Evolutionary conservation across 2,797 vertebrate species (phyloP), one percentile per base, ranked within the genome.

Genomic region (Siniperca obscura): DNA sequence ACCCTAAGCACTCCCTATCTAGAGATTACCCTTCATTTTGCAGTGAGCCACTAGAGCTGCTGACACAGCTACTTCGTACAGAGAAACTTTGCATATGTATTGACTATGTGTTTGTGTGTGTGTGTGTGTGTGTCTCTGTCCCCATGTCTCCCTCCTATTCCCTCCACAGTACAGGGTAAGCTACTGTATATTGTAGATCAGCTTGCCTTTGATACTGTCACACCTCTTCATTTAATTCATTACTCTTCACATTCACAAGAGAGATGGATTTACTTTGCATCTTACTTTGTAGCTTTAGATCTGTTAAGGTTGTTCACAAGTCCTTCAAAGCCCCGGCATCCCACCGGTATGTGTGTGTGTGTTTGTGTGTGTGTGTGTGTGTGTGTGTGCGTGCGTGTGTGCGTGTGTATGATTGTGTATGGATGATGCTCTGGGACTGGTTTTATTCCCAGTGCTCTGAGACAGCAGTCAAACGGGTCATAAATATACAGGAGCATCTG

Each of bases 401-500:
- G 60, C 82, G 70, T 67, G 55, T 53, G 27, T 65, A 36, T 38
- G 50, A 44, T 53, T 84, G 73, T 86, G 76, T 70, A 59, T 74
- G 72, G 48, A 66, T 74, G 85, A 69, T 66, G 81, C 83, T 59
- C 7, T 65, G 86, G 80, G 85, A 85, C 52, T 62, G 34, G 53
- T 84, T 89, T 87, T 91, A 87, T 90, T 88, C 87, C 88, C 87
- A 74, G 70, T 4, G 57, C 84, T 87, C 70, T 83, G 84, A 90
- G 87, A 90, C 91, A 87, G 89, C 85, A 93, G 84, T 93, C 87
- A 90, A 87, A 86, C 42, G 46, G 86, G 85, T 94, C 93, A 94
- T 95, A 92, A 94, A 94, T 94, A 94, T 91, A 94, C 93, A 94
- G 70, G 78, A 94, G 92, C 94, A 94, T 94, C 93, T 94, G 94